Percentiles rank a stretch among this genome's conserved stretches.
Evolutionary conservation across 2,797 vertebrate genomes (phyloP).

Genomic region (Epinephelus coioides): DNA sequence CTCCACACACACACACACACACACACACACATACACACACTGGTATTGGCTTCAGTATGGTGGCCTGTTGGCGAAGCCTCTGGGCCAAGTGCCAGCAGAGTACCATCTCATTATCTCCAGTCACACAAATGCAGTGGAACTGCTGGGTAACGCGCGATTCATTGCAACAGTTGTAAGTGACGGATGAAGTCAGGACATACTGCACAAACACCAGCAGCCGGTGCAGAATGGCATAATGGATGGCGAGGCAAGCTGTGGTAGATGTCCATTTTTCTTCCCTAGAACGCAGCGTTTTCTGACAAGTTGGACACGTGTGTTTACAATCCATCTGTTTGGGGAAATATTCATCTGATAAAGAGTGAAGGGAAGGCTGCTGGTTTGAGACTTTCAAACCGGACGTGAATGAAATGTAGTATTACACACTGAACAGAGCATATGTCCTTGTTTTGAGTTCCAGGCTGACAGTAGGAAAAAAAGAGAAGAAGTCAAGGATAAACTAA

Average conservation of each 20-base stretch:
- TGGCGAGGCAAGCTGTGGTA: conserved; percentile 5
- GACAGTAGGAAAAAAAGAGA: not conserved
- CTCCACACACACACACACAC: not conserved
- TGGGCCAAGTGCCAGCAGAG: conserved; percentile 29
- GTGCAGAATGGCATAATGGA: conserved; percentile 6
- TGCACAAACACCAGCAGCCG: conserved; percentile 15
- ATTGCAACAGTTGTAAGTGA: conserved; percentile 28
- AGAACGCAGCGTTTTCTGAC: conserved; percentile 24
- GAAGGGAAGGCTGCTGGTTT: conserved; percentile 20
- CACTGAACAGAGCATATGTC: not conserved
- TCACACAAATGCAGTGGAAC: conserved; percentile 39
- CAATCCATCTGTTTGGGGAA: conserved; percentile 35
- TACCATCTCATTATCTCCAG: conserved; percentile 36
- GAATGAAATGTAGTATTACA: not conserved
- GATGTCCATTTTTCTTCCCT: conserved; percentile 30
- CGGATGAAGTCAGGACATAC: conserved; percentile 26
- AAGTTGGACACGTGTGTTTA: conserved; percentile 17
- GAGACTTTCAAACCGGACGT: conserved; percentile 3
- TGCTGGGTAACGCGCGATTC: conserved; percentile 20
- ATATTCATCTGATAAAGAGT: not conserved
- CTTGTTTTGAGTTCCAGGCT: conserved; percentile 1
- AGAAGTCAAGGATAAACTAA: conserved; percentile 5
- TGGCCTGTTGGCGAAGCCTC: conserved; percentile 18
- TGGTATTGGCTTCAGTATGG: not conserved
- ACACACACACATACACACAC: conserved; percentile 5